These are phyloP conservation scores for Egretta garzetta DNA, from an alignment of 2,113 vertebrate genomes.

Conservation along the genomic window DNA sequence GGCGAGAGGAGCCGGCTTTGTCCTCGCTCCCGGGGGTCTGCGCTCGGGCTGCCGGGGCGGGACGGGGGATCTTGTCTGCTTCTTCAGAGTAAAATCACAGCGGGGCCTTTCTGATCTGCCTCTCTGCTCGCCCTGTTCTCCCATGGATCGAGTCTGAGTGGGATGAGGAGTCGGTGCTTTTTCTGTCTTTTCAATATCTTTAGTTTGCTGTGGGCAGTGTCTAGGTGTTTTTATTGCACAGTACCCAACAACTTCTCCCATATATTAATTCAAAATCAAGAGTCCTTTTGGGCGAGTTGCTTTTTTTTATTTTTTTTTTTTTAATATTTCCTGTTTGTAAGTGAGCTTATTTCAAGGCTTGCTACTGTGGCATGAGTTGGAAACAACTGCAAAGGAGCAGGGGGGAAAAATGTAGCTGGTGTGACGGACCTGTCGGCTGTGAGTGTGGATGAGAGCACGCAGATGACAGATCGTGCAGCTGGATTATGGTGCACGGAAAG, in stretches of 20 bases:
- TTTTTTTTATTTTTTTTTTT: not conserved
- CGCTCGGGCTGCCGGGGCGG: fast-evolving
- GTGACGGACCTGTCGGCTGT: not conserved
- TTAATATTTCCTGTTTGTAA: not conserved
- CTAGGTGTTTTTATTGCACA: not conserved
- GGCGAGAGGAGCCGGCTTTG: not conserved
- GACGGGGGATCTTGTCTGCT: not conserved
- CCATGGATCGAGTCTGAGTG: not conserved
- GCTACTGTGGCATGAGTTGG: fast-evolving
- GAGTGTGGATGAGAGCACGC: not conserved
- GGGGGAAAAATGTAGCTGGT: fast-evolving
- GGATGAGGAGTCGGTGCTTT: not conserved
- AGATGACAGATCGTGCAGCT: fast-evolving
- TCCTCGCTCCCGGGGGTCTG: not conserved
- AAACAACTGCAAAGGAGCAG: not conserved
- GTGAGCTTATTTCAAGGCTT: not conserved
- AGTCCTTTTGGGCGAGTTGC: not conserved
- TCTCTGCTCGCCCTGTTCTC: not conserved
- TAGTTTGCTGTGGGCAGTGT: not conserved
- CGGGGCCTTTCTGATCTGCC: not conserved
- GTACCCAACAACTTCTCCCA: not conserved
- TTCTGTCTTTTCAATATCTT: not conserved
- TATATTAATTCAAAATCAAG: not conserved
- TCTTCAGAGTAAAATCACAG: not conserved
- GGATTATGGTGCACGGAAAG: not conserved